Evolutionary conservation across 2,113 vertebrate genomes (phyloP), one percentile per base, ranked within the genome.

Genomic region (Pardalotus punctatus): DNA sequence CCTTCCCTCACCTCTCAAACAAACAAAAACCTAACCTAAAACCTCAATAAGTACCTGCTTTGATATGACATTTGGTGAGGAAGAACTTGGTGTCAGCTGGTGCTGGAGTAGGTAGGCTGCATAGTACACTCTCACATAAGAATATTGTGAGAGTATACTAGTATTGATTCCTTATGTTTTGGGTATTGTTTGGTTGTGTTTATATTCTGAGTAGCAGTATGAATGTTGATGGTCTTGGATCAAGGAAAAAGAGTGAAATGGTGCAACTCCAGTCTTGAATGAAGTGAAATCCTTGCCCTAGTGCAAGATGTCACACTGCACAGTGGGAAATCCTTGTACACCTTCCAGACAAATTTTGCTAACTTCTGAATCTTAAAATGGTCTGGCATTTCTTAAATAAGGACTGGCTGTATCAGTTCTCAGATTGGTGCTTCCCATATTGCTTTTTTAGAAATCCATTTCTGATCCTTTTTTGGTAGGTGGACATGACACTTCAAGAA

Each of bases 301-400:
- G 35, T 62, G 42, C 6, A 35, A 20, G 25, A 56, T 56, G 31
- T 43, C 21, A 29, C 0, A 0, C 14, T 73, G 40, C 2, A 6
- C 3, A 3, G 27, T 28, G 12, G 35, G 9, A 81, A 57, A 29
- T 65, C 45, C 36, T 25, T 50, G 36, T 27, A 31, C 1, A 2
- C 10, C 29, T 86, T 73, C 19, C 31, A 81, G 29, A 23, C 6
- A 40, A 56, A 53, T 28, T 21, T 57, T 28, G 36, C 25, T 61
- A 38, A 31, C 28, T 89, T 81, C 45, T 53, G 25, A 61, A 28
- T 81, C 45, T 81, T 86, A 62, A 53, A 74, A 54, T 35, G 6
- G 57, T 53, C 21, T 13, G 33, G 2, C 54, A 10, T 60, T 57
- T 80, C 14, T 69, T 81, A n/a, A 21, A 4, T 36, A 74, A 36